These are phyloP conservation scores for Phalera bucephala DNA, from an alignment of 2,888 invertebrate genomes.

Conservation along the genomic window DNA sequence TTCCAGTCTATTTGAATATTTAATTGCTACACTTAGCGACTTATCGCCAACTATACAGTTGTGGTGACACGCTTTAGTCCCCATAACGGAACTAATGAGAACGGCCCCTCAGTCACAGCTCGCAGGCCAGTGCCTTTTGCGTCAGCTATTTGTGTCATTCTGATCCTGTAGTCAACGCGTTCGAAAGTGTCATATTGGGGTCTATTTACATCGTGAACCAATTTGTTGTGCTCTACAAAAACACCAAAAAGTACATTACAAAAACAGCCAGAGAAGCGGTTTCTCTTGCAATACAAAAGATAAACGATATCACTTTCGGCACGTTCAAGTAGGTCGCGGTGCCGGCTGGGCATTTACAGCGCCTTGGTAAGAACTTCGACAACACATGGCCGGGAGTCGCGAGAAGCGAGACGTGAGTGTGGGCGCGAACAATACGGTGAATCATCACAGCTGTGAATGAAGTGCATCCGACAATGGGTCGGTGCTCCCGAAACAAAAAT, in stretches of 20 bases:
- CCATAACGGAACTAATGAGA: slow-evolving; percentile 61
- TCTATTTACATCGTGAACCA: slow-evolving; percentile 8
- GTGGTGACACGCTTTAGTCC: slow-evolving; percentile 51
- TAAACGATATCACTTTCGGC: slow-evolving; percentile 46
- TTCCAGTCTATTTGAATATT: slow-evolving; percentile 13
- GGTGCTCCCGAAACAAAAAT: slow-evolving; percentile 65
- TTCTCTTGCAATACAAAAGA: slow-evolving; percentile 37
- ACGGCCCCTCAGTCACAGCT: slow-evolving; percentile 38
- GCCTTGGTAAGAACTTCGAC: slow-evolving; percentile 37
- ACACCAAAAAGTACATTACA: slow-evolving; percentile 15
- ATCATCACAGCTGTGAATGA: slow-evolving; percentile 66
- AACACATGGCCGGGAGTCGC: slow-evolving; percentile 42
- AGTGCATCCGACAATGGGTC: slow-evolving; percentile 62
- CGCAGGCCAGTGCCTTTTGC: slow-evolving; percentile 42
- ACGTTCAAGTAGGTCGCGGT: slow-evolving; percentile 42
- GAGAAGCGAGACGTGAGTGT: slow-evolving; percentile 49
- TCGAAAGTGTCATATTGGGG: slow-evolving; percentile 13
- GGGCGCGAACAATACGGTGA: slow-evolving; percentile 67
- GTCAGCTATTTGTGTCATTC: slow-evolving; percentile 49
- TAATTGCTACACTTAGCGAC: slow-evolving; percentile 31
- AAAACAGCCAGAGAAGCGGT: slow-evolving; percentile 26
- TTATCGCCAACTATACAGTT: slow-evolving; percentile 32
- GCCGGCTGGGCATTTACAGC: slow-evolving; percentile 25
- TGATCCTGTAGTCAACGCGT: slow-evolving; percentile 33
- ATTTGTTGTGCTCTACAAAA: slow-evolving; percentile 16